phyloP scores from a whole-genome alignment of 1,140 invertebrate genomes.

The Heliconius congener region DNA sequence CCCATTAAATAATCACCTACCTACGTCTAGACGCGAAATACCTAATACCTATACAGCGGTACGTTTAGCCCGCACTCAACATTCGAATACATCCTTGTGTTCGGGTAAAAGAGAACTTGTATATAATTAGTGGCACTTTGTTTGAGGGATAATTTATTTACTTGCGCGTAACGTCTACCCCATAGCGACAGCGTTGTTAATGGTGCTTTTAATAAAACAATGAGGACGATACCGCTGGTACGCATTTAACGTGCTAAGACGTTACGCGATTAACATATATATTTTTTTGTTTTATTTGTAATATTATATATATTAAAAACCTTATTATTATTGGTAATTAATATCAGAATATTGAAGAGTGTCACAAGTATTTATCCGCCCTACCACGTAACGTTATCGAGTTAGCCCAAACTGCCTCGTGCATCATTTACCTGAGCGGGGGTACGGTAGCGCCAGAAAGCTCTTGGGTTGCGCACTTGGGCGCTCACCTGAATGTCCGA shows the following conservation, averaged over 20 bases:
- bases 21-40: slow-evolving; percentile 48
- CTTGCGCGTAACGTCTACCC: slow-evolving; percentile 61
- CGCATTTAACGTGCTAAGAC: slow-evolving; percentile 32
- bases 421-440: slow-evolving; percentile 77
- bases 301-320: background rate
- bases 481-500: slow-evolving; percentile 87
- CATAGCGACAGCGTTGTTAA: slow-evolving; percentile 59
- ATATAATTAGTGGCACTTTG: slow-evolving; percentile 67
- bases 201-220: slow-evolving; percentile 64
- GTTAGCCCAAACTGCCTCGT: slow-evolving; percentile 71
- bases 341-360: background rate
- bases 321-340: background rate
- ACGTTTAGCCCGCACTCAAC: slow-evolving; percentile 46
- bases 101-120: slow-evolving; percentile 53
- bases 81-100: slow-evolving; percentile 40
- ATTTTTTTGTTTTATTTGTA: background rate
- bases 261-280: slow-evolving; percentile 5
- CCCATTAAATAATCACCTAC: slow-evolving; percentile 56
- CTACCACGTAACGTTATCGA: slow-evolving; percentile 5
- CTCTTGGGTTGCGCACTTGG: slow-evolving; percentile 89
- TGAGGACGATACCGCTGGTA: slow-evolving; percentile 36
- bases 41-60: slow-evolving; percentile 38
- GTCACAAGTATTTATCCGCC: background rate
- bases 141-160: slow-evolving; percentile 72
- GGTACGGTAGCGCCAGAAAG: slow-evolving; percentile 95